Percentiles rank a stretch among this genome's conserved stretches.
These are phyloP conservation scores for Streblospio benedicti DNA, from an alignment of 1,140 invertebrate species.

Conservation along the genomic window DNA sequence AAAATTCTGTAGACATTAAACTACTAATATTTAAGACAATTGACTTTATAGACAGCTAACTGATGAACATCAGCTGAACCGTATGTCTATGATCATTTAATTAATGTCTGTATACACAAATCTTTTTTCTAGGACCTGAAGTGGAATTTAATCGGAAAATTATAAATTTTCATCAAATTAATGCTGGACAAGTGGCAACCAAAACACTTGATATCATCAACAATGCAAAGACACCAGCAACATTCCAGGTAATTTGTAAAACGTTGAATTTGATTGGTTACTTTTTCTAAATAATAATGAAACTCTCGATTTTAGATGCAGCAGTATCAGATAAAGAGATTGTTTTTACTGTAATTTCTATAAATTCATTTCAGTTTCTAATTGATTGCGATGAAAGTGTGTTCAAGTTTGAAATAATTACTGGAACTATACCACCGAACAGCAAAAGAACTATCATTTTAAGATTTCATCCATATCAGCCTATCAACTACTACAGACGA, in stretches of 20 bases:
- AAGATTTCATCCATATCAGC: constrained; percentile 35
- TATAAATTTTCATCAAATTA: constrained; percentile 40
- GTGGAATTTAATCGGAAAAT: constrained; percentile 31
- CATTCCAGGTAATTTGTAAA: constrained; percentile 34
- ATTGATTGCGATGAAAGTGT: constrained; percentile 42
- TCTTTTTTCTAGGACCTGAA: constrained; percentile 32
- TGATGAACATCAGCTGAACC: too few species aligned
- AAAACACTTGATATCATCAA: constrained; percentile 39
- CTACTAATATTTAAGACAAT: too few species aligned
- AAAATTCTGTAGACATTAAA: too few species aligned
- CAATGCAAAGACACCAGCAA: constrained; percentile 34
- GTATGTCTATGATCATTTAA: too few species aligned
- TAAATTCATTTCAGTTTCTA: constrained; percentile 41
- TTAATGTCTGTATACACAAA: too few species aligned
- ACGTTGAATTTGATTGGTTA: too few species aligned
- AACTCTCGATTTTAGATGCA: too few species aligned
- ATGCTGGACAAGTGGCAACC: constrained; percentile 30
- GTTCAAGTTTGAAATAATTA: constrained; percentile 35
- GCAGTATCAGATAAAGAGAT: too few species aligned
- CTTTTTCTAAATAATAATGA: too few species aligned
- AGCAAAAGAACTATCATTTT: constrained; percentile 29
- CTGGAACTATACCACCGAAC: constrained; percentile 32
- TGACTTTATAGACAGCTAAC: too few species aligned
- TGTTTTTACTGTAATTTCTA: too few species aligned
- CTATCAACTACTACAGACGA: constrained; percentile 43